Percentiles rank a stretch among this genome's conserved stretches.
Evolutionary conservation across 2,888 invertebrate genomes (phyloP).

Genomic region (Andrena minutula): DNA sequence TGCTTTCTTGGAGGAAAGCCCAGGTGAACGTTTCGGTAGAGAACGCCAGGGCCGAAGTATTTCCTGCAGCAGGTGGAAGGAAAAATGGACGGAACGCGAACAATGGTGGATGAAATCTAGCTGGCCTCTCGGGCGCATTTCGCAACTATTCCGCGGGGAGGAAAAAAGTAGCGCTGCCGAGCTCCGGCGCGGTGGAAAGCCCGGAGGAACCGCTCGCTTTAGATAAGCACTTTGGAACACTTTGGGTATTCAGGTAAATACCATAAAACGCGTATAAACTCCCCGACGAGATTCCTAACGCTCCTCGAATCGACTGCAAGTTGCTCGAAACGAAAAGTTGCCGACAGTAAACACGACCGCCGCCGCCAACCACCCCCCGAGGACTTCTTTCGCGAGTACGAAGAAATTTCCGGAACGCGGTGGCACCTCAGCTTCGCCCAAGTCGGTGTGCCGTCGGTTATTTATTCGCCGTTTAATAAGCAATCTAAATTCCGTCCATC

Average conservation of each 20-base stretch:
- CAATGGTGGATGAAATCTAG: constrained; percentile 11
- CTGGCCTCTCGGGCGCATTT: constrained; percentile 6
- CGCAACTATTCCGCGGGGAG: constrained; percentile 18
- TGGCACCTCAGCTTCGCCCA: constrained; percentile 47
- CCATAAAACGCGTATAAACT: constrained; percentile 21
- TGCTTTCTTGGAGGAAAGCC: background rate
- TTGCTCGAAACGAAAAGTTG: constrained; percentile 8
- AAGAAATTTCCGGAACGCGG: constrained; percentile 57
- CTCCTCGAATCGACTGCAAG: background rate
- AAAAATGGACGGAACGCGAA: constrained; percentile 20
- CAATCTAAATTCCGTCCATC: constrained; percentile 84
- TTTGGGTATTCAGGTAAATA: constrained; percentile 17
- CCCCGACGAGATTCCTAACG: constrained; percentile 15
- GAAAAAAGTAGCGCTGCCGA: background rate
- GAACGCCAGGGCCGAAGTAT: background rate
- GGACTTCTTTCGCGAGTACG: constrained; percentile 33
- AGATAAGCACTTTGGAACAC: background rate
- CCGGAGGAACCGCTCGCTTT: background rate
- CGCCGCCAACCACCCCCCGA: background rate
- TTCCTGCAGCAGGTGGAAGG: constrained; percentile 2
- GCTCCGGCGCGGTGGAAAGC: background rate
- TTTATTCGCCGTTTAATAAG: constrained; percentile 83
- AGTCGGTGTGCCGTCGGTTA: constrained; percentile 75
- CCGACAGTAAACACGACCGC: background rate
- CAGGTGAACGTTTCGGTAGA: background rate